Evolutionary conservation across 2,888 invertebrate species (phyloP), one percentile per base, ranked within the genome.

Genomic region (Bellardia pandia): DNA sequence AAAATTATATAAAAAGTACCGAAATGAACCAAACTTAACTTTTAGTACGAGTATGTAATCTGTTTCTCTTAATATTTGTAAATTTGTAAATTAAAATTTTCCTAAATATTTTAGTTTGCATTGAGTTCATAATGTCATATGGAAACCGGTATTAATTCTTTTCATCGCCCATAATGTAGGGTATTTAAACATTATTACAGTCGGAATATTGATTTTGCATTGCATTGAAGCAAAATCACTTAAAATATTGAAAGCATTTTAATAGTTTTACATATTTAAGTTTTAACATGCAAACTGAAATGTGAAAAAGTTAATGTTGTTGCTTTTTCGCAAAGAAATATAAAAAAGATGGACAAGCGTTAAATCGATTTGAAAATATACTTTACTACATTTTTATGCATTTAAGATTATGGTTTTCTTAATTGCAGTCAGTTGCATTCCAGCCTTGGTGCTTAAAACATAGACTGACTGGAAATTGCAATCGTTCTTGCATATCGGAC

Each of bases 271-370:
- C n/a, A n/a, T n/a, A 40, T 23, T 23, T 23, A 23, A 42, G n/a
- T 68, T 68, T 78, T 58, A 58, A 37, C 58, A 40, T n/a, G 8
- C 71, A 80, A 72, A 72, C 7, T 42, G 16, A 66, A 4, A 42
- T n/a, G 56, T 74, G 42, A 53, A 37, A 68, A 72, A 37, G 42
- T 37, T 37, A 37, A 37, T 37, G 37, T 5, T 37, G 37, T 5
- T 37, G 37, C 37, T 37, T 37, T 37, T 37, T 37, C 37, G 13
- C 16, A 37, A 75, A 53, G 53, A 45, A 56, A 58, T 23, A 48
- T 72, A 58, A 58, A 56, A 64, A 88, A 86, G 90, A 90, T 91
- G 91, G 92, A 91, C 91, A 91, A 91, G 92, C 92, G 92, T 92
- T 90, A 91, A 92, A 92, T 92, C 90, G 90, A 90, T 90, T 91